Evolutionary conservation across 2,113 vertebrate species (phyloP).

Genomic region (Chloropsis hardwickii): DNA sequence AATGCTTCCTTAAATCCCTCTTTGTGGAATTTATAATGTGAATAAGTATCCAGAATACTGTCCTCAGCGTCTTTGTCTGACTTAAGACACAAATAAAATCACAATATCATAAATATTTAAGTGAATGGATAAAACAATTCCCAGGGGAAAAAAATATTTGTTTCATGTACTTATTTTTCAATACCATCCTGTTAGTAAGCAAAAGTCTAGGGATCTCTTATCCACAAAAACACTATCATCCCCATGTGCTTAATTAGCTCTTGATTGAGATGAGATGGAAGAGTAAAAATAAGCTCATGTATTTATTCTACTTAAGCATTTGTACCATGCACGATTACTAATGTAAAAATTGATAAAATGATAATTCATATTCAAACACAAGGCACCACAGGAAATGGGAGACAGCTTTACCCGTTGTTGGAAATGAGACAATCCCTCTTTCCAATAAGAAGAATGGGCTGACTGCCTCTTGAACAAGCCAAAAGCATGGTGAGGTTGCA

Average conservation of each 20-base stretch:
- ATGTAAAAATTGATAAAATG: background rate
- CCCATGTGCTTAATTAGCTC: background rate
- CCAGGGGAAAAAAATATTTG: background rate
- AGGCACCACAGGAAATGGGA: background rate
- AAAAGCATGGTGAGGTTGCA: background rate
- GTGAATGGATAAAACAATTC: constrained; percentile 5
- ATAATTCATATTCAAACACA: background rate
- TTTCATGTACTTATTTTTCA: background rate
- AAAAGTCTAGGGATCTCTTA: background rate
- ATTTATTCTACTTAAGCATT: background rate
- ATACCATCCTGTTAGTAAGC: background rate
- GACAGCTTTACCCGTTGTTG: background rate
- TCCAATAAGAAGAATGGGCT: background rate
- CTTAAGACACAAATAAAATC: background rate
- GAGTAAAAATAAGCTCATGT: background rate
- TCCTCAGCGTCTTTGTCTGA: background rate
- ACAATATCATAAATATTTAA: background rate
- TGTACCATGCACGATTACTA: background rate
- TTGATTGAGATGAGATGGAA: background rate
- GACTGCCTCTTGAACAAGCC: background rate
- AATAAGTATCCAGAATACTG: background rate
- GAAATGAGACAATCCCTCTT: background rate
- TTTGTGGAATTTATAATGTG: background rate
- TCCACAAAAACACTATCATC: background rate
- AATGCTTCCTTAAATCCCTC: background rate